These are phyloP conservation scores for Dipodomys ordii DNA, from an alignment of 2,113 vertebrate species.

Conservation along the genomic window DNA sequence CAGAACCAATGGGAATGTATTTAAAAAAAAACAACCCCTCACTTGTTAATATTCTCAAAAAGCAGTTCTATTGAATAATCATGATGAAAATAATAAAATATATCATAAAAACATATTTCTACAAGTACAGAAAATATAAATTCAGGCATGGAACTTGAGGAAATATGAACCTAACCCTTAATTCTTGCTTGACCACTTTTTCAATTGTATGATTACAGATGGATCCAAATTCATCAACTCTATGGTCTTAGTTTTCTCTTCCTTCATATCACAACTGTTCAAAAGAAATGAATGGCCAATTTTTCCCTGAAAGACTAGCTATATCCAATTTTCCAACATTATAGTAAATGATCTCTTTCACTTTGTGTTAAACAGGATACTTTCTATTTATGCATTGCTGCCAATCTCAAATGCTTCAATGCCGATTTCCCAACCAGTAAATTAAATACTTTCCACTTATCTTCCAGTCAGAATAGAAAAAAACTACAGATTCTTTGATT, in stretches of 20 bases:
- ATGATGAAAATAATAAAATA: constrained; percentile 38
- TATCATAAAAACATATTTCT: not conserved
- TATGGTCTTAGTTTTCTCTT: constrained; percentile 2
- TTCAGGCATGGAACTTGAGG: not conserved
- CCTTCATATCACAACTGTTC: constrained; percentile 27
- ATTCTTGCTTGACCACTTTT: constrained; percentile 27
- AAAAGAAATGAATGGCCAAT: not conserved
- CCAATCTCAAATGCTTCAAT: constrained; percentile 27
- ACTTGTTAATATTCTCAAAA: not conserved
- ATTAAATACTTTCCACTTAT: constrained; percentile 34
- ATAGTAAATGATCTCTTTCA: not conserved
- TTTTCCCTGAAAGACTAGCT: constrained; percentile 40
- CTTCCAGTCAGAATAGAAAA: not conserved
- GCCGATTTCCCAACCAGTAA: not conserved
- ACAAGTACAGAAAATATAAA: not conserved
- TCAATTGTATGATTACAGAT: not conserved
- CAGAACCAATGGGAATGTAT: not conserved
- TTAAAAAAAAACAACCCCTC: not conserved
- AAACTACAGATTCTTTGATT: constrained; percentile 31
- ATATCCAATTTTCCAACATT: not conserved
- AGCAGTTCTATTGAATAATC: not conserved
- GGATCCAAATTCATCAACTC: constrained; percentile 17
- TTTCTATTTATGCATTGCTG: constrained; percentile 36
- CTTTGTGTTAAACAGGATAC: not conserved
- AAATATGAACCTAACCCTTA: not conserved